A percentile compares a stretch with the other conserved stretches of the same genome.
phyloP scores from a whole-genome alignment of 2,888 invertebrate genomes.

The Cosmopolites sordidus region DNA sequence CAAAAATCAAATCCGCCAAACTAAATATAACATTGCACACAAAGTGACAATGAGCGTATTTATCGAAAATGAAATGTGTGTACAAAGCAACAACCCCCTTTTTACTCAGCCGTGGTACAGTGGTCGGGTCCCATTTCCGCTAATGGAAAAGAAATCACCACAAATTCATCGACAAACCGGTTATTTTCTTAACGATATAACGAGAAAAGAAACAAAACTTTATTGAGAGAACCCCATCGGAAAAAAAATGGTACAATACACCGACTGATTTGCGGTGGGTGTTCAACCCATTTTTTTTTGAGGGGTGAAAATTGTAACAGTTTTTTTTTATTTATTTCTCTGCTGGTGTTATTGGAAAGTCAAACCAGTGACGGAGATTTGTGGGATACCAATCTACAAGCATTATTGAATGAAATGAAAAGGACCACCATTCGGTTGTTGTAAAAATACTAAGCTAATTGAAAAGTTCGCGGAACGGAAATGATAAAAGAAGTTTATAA shows the following conservation, averaged over 20 bases:
- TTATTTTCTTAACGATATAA: constrained; percentile 1
- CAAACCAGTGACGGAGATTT: background rate
- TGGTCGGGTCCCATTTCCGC: background rate
- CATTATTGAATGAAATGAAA: too few species aligned
- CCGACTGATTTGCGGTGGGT: constrained; percentile 7
- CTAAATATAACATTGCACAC: too few species aligned
- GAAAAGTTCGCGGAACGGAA: too few species aligned
- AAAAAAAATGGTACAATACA: background rate
- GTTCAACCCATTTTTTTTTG: constrained; percentile 12
- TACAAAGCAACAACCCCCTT: too few species aligned
- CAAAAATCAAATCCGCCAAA: too few species aligned
- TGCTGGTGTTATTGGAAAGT: background rate
- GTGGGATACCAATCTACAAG: too few species aligned
- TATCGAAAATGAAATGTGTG: too few species aligned
- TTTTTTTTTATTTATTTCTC: background rate
- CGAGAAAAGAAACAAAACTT: background rate
- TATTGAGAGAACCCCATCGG: background rate
- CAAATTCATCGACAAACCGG: background rate
- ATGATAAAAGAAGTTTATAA: too few species aligned
- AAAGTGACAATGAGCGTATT: too few species aligned
- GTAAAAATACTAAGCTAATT: too few species aligned
- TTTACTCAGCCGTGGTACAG: too few species aligned
- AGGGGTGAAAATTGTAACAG: constrained; percentile 1
- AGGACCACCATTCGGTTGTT: too few species aligned
- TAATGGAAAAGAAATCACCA: background rate